Conservation (phyloP, 2,888 invertebrate species). For the Pristionchus fissidentatus region DNA sequence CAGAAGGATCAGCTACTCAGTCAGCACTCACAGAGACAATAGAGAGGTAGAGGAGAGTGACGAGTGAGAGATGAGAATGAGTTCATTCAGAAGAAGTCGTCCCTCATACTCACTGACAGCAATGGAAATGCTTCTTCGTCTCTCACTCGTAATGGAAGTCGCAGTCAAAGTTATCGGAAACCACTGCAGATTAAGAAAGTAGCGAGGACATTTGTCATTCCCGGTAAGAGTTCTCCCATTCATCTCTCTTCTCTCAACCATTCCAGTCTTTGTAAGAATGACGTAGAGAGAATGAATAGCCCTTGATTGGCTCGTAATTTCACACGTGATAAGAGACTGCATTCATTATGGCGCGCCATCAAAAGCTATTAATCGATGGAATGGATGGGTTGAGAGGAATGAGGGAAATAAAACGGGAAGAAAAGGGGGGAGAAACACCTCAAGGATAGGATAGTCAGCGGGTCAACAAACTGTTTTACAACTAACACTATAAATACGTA, state of each 20-base stretch:
- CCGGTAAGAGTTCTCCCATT: conserved; percentile 51
- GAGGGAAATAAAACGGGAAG: neutral
- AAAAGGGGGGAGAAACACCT: neutral
- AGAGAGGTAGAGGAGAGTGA: neutral
- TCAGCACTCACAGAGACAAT: conserved; percentile 7
- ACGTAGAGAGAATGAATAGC: neutral
- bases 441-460: neutral
- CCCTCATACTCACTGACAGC: conserved; percentile 13
- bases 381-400: neutral
- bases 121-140: conserved; percentile 11
- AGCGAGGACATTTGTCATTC: conserved; percentile 62
- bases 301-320: conserved; percentile 30
- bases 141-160: conserved; percentile 18
- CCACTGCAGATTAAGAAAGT: conserved; percentile 58
- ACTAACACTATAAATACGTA: too few relatives aligned
- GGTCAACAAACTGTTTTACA: too few relatives aligned
- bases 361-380: conserved; percentile 11
- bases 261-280: conserved; percentile 8
- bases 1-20: conserved; percentile 22
- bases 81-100: conserved; percentile 36
- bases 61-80: neutral
- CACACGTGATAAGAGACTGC: conserved; percentile 36
- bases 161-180: conserved; percentile 50
- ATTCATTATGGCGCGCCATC: neutral
- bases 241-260: neutral